Evolutionary conservation across 2,888 invertebrate genomes (phyloP).

Genomic region (Agapostemon virescens): DNA sequence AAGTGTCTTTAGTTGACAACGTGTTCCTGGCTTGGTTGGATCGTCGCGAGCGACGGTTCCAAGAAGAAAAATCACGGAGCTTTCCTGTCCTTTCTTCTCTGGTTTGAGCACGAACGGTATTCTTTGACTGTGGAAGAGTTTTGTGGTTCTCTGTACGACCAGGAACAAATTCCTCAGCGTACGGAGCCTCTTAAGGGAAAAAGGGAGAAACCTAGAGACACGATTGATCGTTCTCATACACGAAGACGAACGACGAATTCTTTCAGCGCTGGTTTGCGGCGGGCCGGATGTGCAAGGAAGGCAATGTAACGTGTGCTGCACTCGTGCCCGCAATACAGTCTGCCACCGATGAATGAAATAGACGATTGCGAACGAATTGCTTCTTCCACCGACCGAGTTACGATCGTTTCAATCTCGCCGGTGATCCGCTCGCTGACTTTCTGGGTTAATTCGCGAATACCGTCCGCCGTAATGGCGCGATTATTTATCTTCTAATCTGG

Average conservation of each 20-base stretch:
- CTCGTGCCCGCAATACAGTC: constrained; percentile 7
- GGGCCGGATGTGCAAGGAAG: constrained; percentile 17
- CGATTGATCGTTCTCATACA: constrained; percentile 39
- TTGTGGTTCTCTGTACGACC: neutral
- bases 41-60: neutral
- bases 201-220: neutral
- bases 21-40: neutral
- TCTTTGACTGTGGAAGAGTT: constrained; percentile 18
- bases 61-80: constrained; percentile 4
- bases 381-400: constrained; percentile 24
- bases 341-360: constrained; percentile 29
- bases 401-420: constrained; percentile 46
- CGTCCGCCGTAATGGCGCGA: constrained; percentile 15
- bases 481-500: constrained; percentile 46
- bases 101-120: constrained; percentile 7
- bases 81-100: neutral
- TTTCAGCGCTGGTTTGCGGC: constrained; percentile 1
- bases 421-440: constrained; percentile 32
- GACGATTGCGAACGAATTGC: constrained; percentile 49
- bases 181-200: constrained; percentile 9
- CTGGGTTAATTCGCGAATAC: constrained; percentile 52
- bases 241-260: constrained; percentile 22
- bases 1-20: neutral
- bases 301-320: constrained; percentile 15
- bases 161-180: constrained; percentile 30